phyloP scores from a whole-genome alignment of 2,113 vertebrate genomes.

The Ophthalmolycus amberensis region DNA sequence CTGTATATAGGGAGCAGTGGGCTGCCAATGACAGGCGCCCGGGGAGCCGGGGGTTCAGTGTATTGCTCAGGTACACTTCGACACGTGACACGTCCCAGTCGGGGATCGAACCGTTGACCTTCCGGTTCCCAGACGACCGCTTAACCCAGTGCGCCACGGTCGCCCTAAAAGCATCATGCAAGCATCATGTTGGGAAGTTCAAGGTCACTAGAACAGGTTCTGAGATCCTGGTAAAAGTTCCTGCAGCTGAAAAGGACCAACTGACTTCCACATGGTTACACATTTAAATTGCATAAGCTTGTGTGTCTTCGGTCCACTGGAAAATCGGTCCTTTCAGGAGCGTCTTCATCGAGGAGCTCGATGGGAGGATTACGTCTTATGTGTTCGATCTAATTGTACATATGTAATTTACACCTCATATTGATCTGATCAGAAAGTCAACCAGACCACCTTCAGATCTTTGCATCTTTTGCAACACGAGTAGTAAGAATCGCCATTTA shows the following conservation, averaged over 20 bases:
- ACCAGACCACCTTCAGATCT: background rate
- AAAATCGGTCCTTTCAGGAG: background rate
- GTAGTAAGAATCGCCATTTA: background rate
- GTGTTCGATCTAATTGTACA: background rate
- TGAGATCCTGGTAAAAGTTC: background rate
- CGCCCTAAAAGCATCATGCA: too few relatives aligned
- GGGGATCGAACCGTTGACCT: too few relatives aligned
- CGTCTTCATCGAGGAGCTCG: background rate
- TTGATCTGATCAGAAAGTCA: background rate
- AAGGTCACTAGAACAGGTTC: background rate
- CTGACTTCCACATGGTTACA: background rate
- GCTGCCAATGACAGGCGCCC: too few relatives aligned
- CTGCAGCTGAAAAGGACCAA: background rate
- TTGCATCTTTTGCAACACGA: background rate
- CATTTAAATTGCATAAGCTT: background rate
- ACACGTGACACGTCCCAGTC: too few relatives aligned
- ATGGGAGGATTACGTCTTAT: background rate
- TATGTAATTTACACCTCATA: background rate
- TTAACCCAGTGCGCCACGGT: too few relatives aligned
- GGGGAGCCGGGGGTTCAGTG: too few relatives aligned
- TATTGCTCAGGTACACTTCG: too few relatives aligned
- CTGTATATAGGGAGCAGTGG: too few relatives aligned
- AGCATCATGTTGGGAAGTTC: too few relatives aligned
- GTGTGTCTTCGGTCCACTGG: background rate
- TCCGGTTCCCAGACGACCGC: too few relatives aligned